Percentiles rank a stretch among this genome's conserved stretches.
phyloP scores from a whole-genome alignment of 2,113 vertebrate genomes.

The Pseudopodoces humilis region DNA sequence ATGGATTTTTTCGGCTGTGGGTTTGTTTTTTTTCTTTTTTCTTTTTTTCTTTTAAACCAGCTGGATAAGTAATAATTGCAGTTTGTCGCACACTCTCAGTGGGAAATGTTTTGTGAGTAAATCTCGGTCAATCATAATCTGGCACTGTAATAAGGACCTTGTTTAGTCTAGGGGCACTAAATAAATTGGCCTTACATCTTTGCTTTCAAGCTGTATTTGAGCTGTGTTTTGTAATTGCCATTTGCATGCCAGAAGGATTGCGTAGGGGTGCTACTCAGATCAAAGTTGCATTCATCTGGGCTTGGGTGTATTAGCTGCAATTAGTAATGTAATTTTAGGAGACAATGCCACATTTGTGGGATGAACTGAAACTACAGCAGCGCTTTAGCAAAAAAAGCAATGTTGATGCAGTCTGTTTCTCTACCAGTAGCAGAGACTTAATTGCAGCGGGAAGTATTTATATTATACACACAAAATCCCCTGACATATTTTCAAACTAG shows the following conservation, averaged over 20 bases:
- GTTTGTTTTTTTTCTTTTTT: background rate
- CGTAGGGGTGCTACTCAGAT: conserved; percentile 39
- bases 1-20: background rate
- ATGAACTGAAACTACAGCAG: conserved; percentile 16
- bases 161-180: conserved; percentile 49
- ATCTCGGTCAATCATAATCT: conserved; percentile 15
- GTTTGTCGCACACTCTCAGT: background rate
- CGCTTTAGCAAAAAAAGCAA: background rate
- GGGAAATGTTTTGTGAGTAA: conserved; percentile 42
- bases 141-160: conserved; percentile 46
- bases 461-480: background rate
- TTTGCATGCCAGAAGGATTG: conserved; percentile 57
- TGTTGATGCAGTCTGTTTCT: background rate
- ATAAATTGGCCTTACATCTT: conserved; percentile 46
- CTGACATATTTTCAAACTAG: background rate
- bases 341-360: conserved; percentile 44
- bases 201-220: conserved; percentile 50
- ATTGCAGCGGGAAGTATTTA: background rate
- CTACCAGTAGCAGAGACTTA: background rate
- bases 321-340: conserved; percentile 58
- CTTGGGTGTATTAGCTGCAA: conserved; percentile 50
- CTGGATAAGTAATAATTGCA: conserved; percentile 36
- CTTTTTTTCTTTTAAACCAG: background rate
- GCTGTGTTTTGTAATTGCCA: conserved; percentile 36
- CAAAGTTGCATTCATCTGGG: conserved; percentile 41